These are phyloP conservation scores for Sphecodes monilicornis DNA, from an alignment of 2,888 invertebrate genomes.

Conservation along the genomic window DNA sequence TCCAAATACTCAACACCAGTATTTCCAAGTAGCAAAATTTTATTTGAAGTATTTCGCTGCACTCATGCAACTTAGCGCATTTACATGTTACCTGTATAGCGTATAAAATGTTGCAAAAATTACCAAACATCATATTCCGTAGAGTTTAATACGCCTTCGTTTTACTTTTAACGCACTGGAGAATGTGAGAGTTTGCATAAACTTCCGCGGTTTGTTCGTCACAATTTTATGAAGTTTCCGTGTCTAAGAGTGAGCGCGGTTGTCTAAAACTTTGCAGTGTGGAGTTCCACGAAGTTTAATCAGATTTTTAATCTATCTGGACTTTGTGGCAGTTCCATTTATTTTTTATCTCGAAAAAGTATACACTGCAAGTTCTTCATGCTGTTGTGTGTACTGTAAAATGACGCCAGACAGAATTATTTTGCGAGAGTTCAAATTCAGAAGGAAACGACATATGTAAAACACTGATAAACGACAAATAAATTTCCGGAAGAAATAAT, in stretches of 20 bases:
- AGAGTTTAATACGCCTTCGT: neutral
- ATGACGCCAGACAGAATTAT: neutral
- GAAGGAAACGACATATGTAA: too few species aligned
- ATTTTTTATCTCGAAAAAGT: neutral
- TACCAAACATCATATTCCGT: neutral
- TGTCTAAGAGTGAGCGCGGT: neutral
- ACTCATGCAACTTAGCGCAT: neutral
- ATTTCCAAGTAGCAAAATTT: neutral
- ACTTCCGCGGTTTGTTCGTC: neutral
- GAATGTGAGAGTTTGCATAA: neutral
- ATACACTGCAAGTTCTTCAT: neutral
- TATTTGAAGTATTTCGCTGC: neutral
- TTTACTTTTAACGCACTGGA: neutral
- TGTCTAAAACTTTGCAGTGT: neutral
- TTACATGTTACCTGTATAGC: too few species aligned
- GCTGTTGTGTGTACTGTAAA: neutral
- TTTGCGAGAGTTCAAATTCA: too few species aligned
- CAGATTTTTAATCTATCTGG: neutral
- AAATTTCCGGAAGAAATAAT: neutral
- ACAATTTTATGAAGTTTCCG: neutral
- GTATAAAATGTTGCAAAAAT: slow-evolving; percentile 5
- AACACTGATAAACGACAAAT: neutral
- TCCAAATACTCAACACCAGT: neutral
- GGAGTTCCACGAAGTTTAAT: neutral
- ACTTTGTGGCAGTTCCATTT: neutral